phyloP scores from a whole-genome alignment of 2,888 invertebrate genomes.

The Carcina quercana region DNA sequence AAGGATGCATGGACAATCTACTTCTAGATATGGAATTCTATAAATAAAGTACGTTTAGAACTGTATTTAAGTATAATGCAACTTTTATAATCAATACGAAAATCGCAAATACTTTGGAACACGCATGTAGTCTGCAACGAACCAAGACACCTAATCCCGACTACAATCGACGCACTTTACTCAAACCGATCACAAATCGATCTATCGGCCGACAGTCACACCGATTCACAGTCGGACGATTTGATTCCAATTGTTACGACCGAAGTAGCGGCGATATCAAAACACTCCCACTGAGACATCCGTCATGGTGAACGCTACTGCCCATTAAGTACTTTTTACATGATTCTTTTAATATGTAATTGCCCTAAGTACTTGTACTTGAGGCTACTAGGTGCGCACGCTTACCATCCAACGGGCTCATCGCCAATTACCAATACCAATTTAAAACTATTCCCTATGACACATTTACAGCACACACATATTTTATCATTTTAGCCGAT shows the following conservation, averaged over 20 bases:
- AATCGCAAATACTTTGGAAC: background rate
- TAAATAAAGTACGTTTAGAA: background rate
- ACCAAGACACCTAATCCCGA: constrained; percentile 17
- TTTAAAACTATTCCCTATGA: too few species aligned
- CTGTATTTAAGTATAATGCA: background rate
- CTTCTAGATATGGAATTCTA: too few species aligned
- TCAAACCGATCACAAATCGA: constrained; percentile 53
- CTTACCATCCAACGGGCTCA: too few species aligned
- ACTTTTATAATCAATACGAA: too few species aligned
- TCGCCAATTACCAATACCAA: too few species aligned
- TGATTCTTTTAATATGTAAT: constrained; percentile 2
- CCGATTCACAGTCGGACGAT: constrained; percentile 46
- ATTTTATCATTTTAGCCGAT: too few species aligned
- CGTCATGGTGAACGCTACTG: constrained; percentile 46
- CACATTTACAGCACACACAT: too few species aligned
- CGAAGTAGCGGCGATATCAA: constrained; percentile 25
- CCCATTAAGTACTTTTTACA: constrained; percentile 20
- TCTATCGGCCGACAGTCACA: constrained; percentile 37
- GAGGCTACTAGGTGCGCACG: too few species aligned
- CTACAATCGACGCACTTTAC: constrained; percentile 29
- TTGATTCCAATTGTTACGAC: constrained; percentile 49
- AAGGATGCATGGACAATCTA: too few species aligned
- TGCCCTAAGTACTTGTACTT: too few species aligned
- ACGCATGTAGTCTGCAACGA: constrained; percentile 10
- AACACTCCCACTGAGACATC: constrained; percentile 19